These are phyloP conservation scores for Leptinotarsa tumamoca DNA, from an alignment of 2,888 invertebrate species.

Conservation along the genomic window DNA sequence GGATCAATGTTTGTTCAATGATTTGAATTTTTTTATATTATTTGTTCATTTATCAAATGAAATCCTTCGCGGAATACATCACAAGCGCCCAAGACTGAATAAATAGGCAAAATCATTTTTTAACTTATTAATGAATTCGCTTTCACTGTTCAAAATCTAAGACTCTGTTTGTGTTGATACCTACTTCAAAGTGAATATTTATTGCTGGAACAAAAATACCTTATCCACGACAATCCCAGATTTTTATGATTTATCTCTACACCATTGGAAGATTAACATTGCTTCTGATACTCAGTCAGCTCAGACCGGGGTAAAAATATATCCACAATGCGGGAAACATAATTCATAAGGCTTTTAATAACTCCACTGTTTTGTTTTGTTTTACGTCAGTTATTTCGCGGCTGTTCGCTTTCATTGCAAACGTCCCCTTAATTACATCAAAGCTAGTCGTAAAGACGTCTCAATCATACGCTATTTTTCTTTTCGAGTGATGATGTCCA, in stretches of 20 bases:
- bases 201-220: conserved; percentile 35
- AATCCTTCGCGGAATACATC: not conserved
- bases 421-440: conserved; percentile 40
- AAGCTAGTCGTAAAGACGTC: conserved; percentile 39
- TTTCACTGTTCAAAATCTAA: not conserved
- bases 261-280: conserved; percentile 33
- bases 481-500: not conserved
- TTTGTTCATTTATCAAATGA: too few species aligned
- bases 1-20: too few species aligned
- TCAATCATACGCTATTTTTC: conserved; percentile 26
- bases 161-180: conserved; percentile 27
- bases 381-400: conserved; percentile 48
- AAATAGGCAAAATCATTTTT: not conserved
- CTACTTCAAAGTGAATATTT: conserved; percentile 40
- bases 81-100: not conserved
- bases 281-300: conserved; percentile 37
- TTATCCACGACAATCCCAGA: conserved; percentile 33
- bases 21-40: not conserved
- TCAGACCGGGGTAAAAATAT: conserved; percentile 54
- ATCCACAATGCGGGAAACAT: conserved; percentile 58
- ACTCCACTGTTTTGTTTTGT: conserved; percentile 51
- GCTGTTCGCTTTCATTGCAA: conserved; percentile 40
- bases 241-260: conserved; percentile 38
- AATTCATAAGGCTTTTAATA: conserved; percentile 59
- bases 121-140: not conserved